Evolutionary conservation across 1,140 invertebrate genomes (phyloP).

Genomic region (Drosophila kurseongensis): DNA sequence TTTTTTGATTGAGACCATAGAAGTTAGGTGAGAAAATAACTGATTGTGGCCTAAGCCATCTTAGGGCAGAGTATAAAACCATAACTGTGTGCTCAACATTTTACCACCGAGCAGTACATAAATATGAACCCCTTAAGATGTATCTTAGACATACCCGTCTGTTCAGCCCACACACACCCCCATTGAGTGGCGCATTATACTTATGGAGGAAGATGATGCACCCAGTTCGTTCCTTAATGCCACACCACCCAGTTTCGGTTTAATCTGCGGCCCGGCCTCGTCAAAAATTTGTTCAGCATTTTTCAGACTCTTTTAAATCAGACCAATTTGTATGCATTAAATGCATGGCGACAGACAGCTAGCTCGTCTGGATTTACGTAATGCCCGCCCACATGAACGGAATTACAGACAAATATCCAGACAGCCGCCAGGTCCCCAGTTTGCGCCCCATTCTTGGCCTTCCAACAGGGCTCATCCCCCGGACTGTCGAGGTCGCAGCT

Average conservation of each 20-base stretch:
- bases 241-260: slow-evolving; percentile 36
- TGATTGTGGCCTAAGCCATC: slow-evolving; percentile 9
- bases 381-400: slow-evolving; percentile 54
- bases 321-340: slow-evolving; percentile 81
- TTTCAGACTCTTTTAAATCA: slow-evolving; percentile 63
- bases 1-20: not conserved
- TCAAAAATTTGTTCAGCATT: slow-evolving; percentile 62
- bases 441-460: slow-evolving; percentile 14
- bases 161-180: slow-evolving; percentile 4
- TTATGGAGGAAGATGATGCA: slow-evolving; percentile 38
- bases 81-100: slow-evolving; percentile 23
- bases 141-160: slow-evolving; percentile 15
- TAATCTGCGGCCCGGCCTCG: slow-evolving; percentile 53
- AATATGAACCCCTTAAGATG: slow-evolving; percentile 40
- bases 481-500: slow-evolving; percentile 49
- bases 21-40: slow-evolving; percentile 13
- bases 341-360: slow-evolving; percentile 52
- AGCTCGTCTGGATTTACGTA: slow-evolving; percentile 73
- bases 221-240: slow-evolving; percentile 42
- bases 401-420: slow-evolving; percentile 27
- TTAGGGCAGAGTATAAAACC: slow-evolving; percentile 19
- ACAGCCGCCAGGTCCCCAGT: slow-evolving; percentile 1
- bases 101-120: slow-evolving; percentile 33
- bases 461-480: slow-evolving; percentile 27
- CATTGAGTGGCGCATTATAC: slow-evolving; percentile 45